phyloP scores from a whole-genome alignment of 1,140 invertebrate genomes.

The Ylistrum balloti region DNA sequence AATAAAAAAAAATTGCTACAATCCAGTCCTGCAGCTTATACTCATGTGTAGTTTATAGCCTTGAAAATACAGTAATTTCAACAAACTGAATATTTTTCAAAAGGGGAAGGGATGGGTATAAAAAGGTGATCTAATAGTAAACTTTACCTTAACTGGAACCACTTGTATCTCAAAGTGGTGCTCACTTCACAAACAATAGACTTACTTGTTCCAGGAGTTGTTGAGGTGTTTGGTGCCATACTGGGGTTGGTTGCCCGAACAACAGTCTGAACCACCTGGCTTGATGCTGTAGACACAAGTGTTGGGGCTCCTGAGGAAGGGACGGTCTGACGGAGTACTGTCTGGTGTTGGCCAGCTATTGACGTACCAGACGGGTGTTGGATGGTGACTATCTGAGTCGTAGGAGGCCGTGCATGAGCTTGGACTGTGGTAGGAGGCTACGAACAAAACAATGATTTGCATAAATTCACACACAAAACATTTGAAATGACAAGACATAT shows the following conservation, averaged over 20 bases:
- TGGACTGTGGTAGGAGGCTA: conserved; percentile 53
- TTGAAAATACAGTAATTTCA: too few species aligned
- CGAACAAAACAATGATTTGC: not conserved
- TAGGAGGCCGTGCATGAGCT: conserved; percentile 45
- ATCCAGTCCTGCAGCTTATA: too few species aligned
- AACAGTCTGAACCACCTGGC: conserved; percentile 50
- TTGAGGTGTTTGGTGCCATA: conserved; percentile 46
- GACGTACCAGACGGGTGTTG: conserved; percentile 56
- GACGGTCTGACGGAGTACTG: conserved; percentile 60
- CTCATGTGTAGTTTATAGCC: too few species aligned
- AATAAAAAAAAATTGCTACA: too few species aligned
- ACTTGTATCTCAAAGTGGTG: not conserved
- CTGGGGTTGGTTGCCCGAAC: conserved; percentile 52
- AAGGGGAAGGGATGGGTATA: too few species aligned
- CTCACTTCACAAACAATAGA: not conserved
- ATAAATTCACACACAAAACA: too few species aligned
- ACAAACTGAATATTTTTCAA: too few species aligned
- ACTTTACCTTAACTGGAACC: too few species aligned
- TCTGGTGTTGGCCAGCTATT: conserved; percentile 46
- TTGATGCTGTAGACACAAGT: conserved; percentile 49
- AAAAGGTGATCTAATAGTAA: too few species aligned
- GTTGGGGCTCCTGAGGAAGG: conserved; percentile 53
- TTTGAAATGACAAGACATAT: too few species aligned
- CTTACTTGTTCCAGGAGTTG: conserved; percentile 47
- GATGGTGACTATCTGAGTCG: conserved; percentile 63